phyloP scores from a whole-genome alignment of 2,113 vertebrate species.

The Gyps fulvus region DNA sequence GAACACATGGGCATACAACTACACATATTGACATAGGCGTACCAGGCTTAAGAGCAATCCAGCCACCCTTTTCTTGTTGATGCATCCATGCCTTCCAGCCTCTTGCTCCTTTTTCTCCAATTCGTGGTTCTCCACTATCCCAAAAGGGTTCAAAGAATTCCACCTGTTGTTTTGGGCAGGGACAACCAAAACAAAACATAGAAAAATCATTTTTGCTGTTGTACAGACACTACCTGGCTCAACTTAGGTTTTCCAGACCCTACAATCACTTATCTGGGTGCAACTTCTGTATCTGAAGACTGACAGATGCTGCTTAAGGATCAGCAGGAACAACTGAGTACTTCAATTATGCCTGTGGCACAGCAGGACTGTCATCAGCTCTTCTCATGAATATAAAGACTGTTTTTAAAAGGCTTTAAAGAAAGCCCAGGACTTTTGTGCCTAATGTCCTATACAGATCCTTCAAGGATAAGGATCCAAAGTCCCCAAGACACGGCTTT shows the following conservation, averaged over 20 bases:
- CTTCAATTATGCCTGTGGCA: background rate
- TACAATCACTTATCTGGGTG: background rate
- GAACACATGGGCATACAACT: background rate
- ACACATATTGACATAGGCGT: background rate
- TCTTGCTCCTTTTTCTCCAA: constrained; percentile 88
- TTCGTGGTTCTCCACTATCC: constrained; percentile 92
- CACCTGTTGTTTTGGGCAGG: constrained; percentile 66
- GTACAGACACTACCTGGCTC: background rate
- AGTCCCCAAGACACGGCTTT: background rate
- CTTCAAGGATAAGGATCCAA: background rate
- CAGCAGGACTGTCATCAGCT: background rate
- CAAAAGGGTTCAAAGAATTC: constrained; percentile 96
- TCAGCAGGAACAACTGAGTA: background rate
- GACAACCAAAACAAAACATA: background rate
- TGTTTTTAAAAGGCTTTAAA: background rate
- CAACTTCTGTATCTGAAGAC: background rate
- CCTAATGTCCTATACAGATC: background rate
- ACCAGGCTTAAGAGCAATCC: constrained; percentile 85
- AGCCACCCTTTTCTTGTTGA: constrained; percentile 95
- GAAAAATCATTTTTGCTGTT: background rate
- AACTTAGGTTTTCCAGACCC: background rate
- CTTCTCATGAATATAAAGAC: background rate
- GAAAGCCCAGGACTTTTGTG: background rate
- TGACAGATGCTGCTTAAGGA: background rate
- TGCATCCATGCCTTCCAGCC: constrained; percentile 96